Evolutionary conservation across 2,888 invertebrate genomes (phyloP), one percentile per base, ranked within the genome.

Genomic region (Pedicia rivosa): DNA sequence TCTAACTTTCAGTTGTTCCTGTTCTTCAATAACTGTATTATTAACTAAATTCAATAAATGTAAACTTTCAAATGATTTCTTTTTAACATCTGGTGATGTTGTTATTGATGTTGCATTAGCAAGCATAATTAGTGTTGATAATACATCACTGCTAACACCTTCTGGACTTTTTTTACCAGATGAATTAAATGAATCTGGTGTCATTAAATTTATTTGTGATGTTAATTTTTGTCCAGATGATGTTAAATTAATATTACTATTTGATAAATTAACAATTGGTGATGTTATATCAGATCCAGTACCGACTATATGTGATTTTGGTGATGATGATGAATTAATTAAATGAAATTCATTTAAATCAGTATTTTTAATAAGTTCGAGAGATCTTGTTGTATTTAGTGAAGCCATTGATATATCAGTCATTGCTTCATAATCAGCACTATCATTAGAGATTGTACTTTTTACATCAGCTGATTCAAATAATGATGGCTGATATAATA

Each of bases 101-200:
- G 45, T 43, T n/a, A n/a, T n/a, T 34, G 54, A 46, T 4, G 57
- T 54, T 1, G 57, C 59, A 27, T 55, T 54, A 22, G 61, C 61
- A 37, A 62, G 42, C 61, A 62, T 59, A 14, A 57, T 50, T 38
- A 62, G 47, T n/a, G 62, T 61, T 19, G 56, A 53, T 2, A 59
- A 40, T 10, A 62, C 61, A 30, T 59, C 56, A 29, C 58, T 59
- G 26, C 25, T 35, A 4, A 61, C 59, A 33, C 46, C 46, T 38
- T 55, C 54, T 12, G 35, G 35, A 26, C 20, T 26, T 35, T 35
- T 35, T 16, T 35, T 35, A 3, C 70, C 70, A 46, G 68, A 66
- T 2, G 74, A 68, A 42, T 70, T 73, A 47, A 90, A 90, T 13
- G 84, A 86, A 52, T 88, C 87, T 0, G 90, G 88, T 0, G 88